Base-by-base conservation (phyloP, 2,888 invertebrate species). In the Hyppa rectilinea region DNA sequence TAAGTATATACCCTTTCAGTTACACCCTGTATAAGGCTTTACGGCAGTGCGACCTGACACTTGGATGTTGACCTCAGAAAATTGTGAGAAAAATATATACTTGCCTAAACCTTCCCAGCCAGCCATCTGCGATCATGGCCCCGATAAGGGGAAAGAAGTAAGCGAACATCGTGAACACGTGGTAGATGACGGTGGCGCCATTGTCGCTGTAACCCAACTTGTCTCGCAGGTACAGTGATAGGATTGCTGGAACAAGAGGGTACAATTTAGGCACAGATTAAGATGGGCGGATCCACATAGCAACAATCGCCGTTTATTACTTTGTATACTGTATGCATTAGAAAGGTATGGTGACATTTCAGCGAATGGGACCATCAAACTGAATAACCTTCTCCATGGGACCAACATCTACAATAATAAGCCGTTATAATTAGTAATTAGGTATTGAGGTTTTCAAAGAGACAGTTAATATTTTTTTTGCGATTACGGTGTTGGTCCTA, bases 91-190 rank as follows among this genome's bases (percentile, higher is more conserved):
- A 17, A 40, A n/a, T 63, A n/a, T 34, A 68, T 64, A 81, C 78
- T 85, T 91, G 96, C 96, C 96, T 97, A 94, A 98, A 99, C 95
- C 99, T 98, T 62, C 99, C 99, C 55, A 99, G 96, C 95, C 97
- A 97, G 72, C 99, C 98, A 92, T 99, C 99, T 0, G 99, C 99
- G 49, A 99, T 93, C 88, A 99, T 98, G 36, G 99, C 99, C 3
- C 99, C 99, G 40, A 99, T 87, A 3, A 99, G 84, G 0, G 99
- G 99, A 80, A 98, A 98, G 93, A 98, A 97, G 95, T 98, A 99
- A 14, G 98, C 98, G 85, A 99, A 96, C 97, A 98, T 98, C 1
- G 97, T 97, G 92, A 99, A 99, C 4, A 97, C 94, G 92, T 99
- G 99, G 93, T 98, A 99, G 70, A 99, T 96, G 66, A 98, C 97